phyloP scores from a whole-genome alignment of 2,888 invertebrate species.

The Gisinianus flammeolus region DNA sequence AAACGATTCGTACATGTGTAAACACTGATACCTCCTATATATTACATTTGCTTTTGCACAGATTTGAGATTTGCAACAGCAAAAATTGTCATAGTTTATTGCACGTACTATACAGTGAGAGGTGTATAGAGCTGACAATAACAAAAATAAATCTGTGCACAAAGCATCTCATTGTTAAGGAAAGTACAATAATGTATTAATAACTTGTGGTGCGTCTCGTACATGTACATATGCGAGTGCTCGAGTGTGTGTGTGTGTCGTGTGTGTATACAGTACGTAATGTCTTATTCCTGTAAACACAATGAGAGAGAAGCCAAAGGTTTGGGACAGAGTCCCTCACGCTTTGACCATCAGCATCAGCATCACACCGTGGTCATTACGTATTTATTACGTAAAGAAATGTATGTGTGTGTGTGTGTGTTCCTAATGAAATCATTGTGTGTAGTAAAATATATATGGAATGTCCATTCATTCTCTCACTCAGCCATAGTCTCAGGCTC shows the following conservation, averaged over 20 bases:
- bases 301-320: constrained; percentile 20
- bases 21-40: background rate
- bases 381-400: constrained; percentile 28
- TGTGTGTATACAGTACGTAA: background rate
- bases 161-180: constrained; percentile 24
- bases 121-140: background rate
- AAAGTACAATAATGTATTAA: constrained; percentile 34
- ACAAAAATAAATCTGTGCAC: constrained; percentile 27
- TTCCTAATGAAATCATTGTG: constrained; percentile 30
- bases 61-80: too few relatives aligned
- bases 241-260: background rate
- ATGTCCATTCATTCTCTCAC: background rate
- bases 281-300: background rate
- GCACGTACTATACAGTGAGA: background rate
- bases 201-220: constrained; percentile 14
- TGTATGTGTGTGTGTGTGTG: too few relatives aligned
- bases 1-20: background rate
- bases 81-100: constrained; percentile 22
- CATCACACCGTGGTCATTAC: background rate
- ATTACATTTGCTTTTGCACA: background rate
- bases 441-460: background rate
- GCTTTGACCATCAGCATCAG: constrained; percentile 21
- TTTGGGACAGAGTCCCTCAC: constrained; percentile 24
- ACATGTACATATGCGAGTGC: background rate
- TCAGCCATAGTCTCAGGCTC: background rate